Evolutionary conservation across 2,888 invertebrate genomes (phyloP), one percentile per base, ranked within the genome.

Genomic region (Xanthorhoe spadicearia): DNA sequence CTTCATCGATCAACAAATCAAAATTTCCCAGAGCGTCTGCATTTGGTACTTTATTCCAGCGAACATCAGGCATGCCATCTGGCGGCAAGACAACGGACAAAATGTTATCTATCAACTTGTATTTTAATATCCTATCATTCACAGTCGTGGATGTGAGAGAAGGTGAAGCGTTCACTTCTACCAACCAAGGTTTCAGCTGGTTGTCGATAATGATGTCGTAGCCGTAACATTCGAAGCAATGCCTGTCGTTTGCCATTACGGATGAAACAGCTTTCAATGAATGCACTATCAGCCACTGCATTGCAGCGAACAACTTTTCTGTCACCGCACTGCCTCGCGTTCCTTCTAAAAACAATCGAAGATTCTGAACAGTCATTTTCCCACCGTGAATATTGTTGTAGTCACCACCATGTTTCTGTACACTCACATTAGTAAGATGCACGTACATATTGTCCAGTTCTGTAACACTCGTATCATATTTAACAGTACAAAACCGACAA

Each of bases 181-280:
- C 97, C 10, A 98, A 90, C 98, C 98, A 99, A 0, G 99, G 99
- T 83, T 99, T 99, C 35, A 99, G 88, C 79, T 96, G 96, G 82
- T 98, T 97, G 84, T 99, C 99, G 75, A 99, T 98, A 75, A 99
- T 99, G 59, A 99, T 98, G 82, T 99, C 99, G 83, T 98, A 99
- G 49, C 99, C 99, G 82, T 99, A 99, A 80, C 98, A 98, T 88
- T 98, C 98, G 82, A 97, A 98, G 81, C 98, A 98, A 85, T 98
- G 98, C 59, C 97, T 93, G 87, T 99, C 98, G 76, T 97, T 98
- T 0, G 98, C 97, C 95, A 99, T 98, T 13, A 98, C 97, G 0
- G 98, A 97, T 6, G 97, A 96, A 0, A 98, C 98, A 2, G 98
- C 97, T 88, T 98, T 97, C 68, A 99, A 86, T 0, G 98, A 98